A percentile compares a stretch with the other conserved stretches of the same genome.
Evolutionary conservation across 2,888 invertebrate genomes (phyloP).

Genomic region (Carcina quercana): DNA sequence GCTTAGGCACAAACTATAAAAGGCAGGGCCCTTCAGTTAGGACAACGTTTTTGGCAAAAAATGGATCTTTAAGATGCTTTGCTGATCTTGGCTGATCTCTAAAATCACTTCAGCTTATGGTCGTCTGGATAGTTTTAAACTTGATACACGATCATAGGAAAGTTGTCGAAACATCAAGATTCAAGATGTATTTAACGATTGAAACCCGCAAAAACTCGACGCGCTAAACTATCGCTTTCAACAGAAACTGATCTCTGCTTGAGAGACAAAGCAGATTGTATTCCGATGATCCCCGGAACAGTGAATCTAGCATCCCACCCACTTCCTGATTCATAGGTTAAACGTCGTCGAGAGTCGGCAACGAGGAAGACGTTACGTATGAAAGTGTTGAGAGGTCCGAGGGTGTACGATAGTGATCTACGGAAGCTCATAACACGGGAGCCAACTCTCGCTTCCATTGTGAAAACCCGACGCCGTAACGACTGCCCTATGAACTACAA

Average conservation of each 20-base stretch:
- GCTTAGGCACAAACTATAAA: conserved; percentile 7
- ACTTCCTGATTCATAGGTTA: conserved; percentile 13
- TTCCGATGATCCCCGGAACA: conserved; percentile 6
- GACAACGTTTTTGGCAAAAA: conserved; percentile 16
- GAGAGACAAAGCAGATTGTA: conserved; percentile 7
- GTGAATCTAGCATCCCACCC: conserved; percentile 1
- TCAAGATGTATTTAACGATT: not conserved
- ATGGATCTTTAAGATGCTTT: not conserved
- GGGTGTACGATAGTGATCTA: conserved; percentile 45
- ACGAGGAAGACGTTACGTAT: conserved; percentile 43
- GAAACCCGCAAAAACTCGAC: conserved; percentile 2
- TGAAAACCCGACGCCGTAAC: conserved; percentile 41
- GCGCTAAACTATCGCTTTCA: too few species aligned
- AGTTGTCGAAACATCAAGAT: too few species aligned
- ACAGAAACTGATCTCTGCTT: too few species aligned
- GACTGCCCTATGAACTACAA: conserved; percentile 57
- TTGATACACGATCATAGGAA: too few species aligned
- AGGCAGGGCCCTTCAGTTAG: conserved; percentile 33
- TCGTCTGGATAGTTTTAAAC: too few species aligned
- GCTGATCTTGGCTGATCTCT: not conserved
- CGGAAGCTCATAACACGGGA: conserved; percentile 44
- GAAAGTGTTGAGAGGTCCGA: conserved; percentile 36
- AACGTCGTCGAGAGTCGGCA: conserved; percentile 27
- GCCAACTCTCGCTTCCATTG: conserved; percentile 62
- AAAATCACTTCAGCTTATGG: too few species aligned